Percentiles rank a stretch among this genome's conserved stretches.
phyloP scores from a whole-genome alignment of 2,113 vertebrate species.

The Mastomys coucha region DNA sequence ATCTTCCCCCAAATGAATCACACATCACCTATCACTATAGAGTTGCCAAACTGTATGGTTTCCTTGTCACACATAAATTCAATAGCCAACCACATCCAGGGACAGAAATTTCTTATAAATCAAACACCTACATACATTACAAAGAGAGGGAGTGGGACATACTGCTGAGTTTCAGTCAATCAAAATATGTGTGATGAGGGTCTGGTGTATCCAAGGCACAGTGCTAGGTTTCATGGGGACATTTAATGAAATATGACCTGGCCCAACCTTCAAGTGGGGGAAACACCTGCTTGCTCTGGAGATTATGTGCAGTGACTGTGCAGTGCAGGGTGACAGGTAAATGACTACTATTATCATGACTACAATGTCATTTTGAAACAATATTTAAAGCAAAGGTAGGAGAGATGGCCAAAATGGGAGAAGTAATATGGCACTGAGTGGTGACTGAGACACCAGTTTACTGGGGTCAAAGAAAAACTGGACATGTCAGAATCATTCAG shows the following conservation, averaged over 20 bases:
- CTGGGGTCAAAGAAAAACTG: background rate
- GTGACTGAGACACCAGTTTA: background rate
- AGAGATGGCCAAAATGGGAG: background rate
- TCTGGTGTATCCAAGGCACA: conserved; percentile 40
- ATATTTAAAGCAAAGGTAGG: conserved; percentile 10
- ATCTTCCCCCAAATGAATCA: conserved; percentile 79
- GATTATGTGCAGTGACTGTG: background rate
- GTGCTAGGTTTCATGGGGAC: background rate
- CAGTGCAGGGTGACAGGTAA: background rate
- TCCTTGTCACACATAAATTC: conserved; percentile 81
- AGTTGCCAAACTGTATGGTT: conserved; percentile 77
- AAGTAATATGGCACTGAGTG: background rate
- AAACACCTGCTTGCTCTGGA: background rate
- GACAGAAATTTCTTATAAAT: conserved; percentile 80
- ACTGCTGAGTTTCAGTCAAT: conserved; percentile 70
- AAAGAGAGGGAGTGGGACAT: conserved; percentile 60
- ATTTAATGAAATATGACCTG: conserved; percentile 46
- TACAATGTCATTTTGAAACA: background rate
- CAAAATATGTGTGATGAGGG: conserved; percentile 69
- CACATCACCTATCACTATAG: conserved; percentile 77
- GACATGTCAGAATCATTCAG: background rate
- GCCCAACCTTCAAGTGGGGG: background rate
- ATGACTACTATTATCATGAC: background rate
- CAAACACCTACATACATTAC: conserved; percentile 74
- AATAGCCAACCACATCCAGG: conserved; percentile 72